Base-by-base conservation (phyloP, 1,140 invertebrate genomes). In the Lithobius niger region DNA sequence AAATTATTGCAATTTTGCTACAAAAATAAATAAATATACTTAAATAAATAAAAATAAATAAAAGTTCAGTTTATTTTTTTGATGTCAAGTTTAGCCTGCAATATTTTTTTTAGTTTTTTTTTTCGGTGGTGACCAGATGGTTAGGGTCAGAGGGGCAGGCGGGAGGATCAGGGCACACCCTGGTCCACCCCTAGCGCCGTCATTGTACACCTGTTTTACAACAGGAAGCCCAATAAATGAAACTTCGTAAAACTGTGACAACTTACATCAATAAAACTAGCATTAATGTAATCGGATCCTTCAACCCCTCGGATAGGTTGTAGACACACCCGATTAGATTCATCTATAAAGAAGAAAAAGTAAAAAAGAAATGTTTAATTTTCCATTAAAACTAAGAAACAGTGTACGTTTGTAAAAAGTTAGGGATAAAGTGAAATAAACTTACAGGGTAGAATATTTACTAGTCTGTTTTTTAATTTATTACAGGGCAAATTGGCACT, bases 241-340 rank as follows among this genome's bases (percentile, higher is more conserved):
- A n/a, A n/a, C n/a, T n/a, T n/a, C n/a, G n/a, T n/a, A n/a, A n/a
- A n/a, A n/a, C n/a, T n/a, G n/a, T n/a, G n/a, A n/a, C n/a, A 31
- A 65, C 74, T 73, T 61, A 76, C 95, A 71, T 99, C 97, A 55
- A 99, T 89, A 66, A 97, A 91, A 65, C 88, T 96, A 24, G 95
- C 97, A 72, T 99, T 99, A 60, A 99, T 97, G 69, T 99, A 99
- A 74, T 99, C 97, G 1, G 90, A 92, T 0, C 94, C 95, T 66
- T 99, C 95, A 42, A 90, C 81, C 44, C 86, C 88, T 59, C 89
- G 76, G 36, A 96, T 82, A 0, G 91, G 90, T 47, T 89, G 84
- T 56, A 99, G 71, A 69, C 91, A 95, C 1, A 98, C 96, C 56
- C 97, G 77, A 54, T 88, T 94, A 22, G 86, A 86, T 69, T 99